phyloP scores from a whole-genome alignment of 2,113 vertebrate species.

The Salvelinus alpinus region DNA sequence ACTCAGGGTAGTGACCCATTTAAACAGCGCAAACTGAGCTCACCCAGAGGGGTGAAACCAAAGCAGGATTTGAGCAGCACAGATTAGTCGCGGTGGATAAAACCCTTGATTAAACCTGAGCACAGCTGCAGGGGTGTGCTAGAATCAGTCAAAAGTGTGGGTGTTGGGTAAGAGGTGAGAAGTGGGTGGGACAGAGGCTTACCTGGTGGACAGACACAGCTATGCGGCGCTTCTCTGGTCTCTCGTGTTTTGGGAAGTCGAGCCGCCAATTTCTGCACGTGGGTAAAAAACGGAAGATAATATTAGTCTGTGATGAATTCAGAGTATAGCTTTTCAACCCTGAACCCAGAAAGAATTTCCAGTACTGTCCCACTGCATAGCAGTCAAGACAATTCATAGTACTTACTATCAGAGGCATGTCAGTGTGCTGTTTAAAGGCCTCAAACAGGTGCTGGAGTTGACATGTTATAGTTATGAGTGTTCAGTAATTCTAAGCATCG shows the following conservation, averaged over 20 bases:
- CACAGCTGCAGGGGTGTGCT: conserved; percentile 18
- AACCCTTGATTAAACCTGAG: background rate
- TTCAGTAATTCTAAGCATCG: conserved; percentile 27
- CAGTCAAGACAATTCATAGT: conserved; percentile 18
- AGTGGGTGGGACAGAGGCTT: background rate
- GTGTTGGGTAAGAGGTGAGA: background rate
- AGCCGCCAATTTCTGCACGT: conserved; percentile 69
- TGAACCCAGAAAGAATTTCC: conserved; percentile 26
- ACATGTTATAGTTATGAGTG: conserved; percentile 18
- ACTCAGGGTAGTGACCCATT: conserved; percentile 2
- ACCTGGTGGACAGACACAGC: conserved; percentile 79
- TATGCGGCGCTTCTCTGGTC: conserved; percentile 64
- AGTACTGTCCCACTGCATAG: conserved; percentile 40
- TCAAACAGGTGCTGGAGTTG: conserved; percentile 55
- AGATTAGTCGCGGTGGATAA: conserved; percentile 8
- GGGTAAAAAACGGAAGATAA: conserved; percentile 13
- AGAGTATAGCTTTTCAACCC: conserved; percentile 33
- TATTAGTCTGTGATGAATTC: background rate
- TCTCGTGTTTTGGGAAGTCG: conserved; percentile 70
- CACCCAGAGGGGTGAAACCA: conserved; percentile 2
- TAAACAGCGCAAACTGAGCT: background rate
- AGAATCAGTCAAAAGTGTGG: background rate
- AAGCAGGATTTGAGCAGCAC: conserved; percentile 12
- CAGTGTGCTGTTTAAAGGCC: conserved; percentile 36
- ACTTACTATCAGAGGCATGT: conserved; percentile 18